Evolutionary conservation across 2,113 vertebrate genomes (phyloP).

Genomic region (Cryptoleucopteryx plumbea): DNA sequence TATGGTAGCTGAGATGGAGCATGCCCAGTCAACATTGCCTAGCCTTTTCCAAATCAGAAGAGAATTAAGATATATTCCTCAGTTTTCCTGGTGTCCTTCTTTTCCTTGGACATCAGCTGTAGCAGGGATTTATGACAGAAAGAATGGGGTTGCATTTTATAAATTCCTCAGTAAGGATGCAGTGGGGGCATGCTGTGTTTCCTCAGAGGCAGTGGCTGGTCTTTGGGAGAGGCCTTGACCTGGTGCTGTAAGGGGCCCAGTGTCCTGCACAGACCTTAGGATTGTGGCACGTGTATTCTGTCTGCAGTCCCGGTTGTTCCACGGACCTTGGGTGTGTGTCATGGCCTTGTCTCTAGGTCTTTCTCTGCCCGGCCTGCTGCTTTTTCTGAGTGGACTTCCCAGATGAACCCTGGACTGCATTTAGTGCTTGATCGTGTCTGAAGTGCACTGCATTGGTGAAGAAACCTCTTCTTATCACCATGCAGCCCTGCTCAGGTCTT

Average conservation of each 20-base stretch:
- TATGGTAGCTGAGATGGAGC: not conserved
- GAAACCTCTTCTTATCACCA: not conserved
- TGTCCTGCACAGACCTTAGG: not conserved
- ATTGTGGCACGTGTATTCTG: not conserved
- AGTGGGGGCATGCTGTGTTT: not conserved
- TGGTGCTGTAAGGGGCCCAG: not conserved
- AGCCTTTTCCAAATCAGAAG: not conserved
- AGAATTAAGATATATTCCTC: not conserved
- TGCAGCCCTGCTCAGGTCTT: not conserved
- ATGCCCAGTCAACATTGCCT: not conserved
- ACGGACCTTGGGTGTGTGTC: not conserved
- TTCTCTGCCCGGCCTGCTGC: not conserved
- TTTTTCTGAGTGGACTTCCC: not conserved
- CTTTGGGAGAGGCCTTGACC: not conserved
- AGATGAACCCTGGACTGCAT: not conserved
- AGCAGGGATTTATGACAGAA: not conserved
- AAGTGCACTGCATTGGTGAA: rapidly evolving
- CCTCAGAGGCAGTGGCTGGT: not conserved
- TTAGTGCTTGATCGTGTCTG: not conserved
- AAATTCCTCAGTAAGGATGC: not conserved
- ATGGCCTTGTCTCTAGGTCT: not conserved
- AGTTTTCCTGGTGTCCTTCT: not conserved
- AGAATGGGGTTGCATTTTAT: not conserved
- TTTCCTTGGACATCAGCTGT: not conserved
- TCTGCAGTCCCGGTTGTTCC: not conserved